phyloP scores from a whole-genome alignment of 2,113 vertebrate species.

The Syngnathus floridae region DNA sequence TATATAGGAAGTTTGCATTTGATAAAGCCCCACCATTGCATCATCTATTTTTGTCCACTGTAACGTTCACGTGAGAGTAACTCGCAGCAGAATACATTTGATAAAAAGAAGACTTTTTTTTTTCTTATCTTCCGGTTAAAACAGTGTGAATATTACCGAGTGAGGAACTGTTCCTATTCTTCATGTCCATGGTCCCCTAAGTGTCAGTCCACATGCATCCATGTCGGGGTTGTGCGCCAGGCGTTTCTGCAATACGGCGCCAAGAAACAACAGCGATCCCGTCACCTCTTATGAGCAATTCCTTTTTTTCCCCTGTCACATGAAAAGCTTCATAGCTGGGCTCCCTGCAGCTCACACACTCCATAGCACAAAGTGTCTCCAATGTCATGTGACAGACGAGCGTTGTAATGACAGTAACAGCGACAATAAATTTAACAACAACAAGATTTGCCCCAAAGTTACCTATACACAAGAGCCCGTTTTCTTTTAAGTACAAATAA shows the following conservation, averaged over 20 bases:
- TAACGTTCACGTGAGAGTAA: not conserved
- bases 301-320: conserved; percentile 19
- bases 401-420: conserved; percentile 64
- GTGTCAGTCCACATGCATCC: conserved; percentile 40
- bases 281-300: conserved; percentile 33
- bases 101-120: not conserved
- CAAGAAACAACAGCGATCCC: conserved; percentile 38
- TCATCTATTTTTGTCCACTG: conserved; percentile 8
- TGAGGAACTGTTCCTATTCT: conserved; percentile 9
- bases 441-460: conserved; percentile 71
- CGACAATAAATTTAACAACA: conserved; percentile 70
- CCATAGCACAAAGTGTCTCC: conserved; percentile 43
- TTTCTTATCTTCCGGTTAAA: not conserved
- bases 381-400: conserved; percentile 42
- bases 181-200: conserved; percentile 35
- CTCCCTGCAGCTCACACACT: conserved; percentile 33
- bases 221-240: conserved; percentile 18
- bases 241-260: conserved; percentile 33
- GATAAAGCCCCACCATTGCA: conserved; percentile 7
- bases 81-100: not conserved
- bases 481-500: conserved; percentile 74
- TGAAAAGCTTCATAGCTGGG: conserved; percentile 21
- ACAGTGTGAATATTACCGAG: not conserved
- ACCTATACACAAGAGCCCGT: conserved; percentile 74
- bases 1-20: conserved; percentile 27